Conservation (phyloP, 2,888 invertebrate species). For the Vesta saturnalis region DNA sequence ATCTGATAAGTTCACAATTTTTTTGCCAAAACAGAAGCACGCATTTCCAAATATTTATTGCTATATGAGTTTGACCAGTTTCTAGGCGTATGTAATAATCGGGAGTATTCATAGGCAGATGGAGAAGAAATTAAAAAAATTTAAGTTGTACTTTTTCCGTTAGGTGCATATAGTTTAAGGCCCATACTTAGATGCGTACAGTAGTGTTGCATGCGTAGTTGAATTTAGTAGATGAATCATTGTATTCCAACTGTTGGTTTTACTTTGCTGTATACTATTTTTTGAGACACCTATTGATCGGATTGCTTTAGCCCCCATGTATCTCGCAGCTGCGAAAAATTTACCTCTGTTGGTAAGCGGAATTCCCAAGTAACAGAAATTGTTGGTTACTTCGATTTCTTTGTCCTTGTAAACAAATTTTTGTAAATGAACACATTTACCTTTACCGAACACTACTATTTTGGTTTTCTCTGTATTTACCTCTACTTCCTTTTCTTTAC, state of each 20-base stretch:
- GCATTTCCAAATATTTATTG: neutral
- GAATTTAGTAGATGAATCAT: neutral
- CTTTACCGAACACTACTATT: neutral
- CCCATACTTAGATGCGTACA: neutral
- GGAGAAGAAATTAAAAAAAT: neutral
- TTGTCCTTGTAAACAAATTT: neutral
- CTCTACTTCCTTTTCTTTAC: neutral
- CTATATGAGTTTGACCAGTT: neutral
- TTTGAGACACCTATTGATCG: neutral
- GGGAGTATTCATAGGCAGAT: neutral
- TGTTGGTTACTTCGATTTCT: neutral
- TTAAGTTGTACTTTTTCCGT: neutral
- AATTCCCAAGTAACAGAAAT: constrained; percentile 3
- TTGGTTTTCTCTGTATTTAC: neutral
- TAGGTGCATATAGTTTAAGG: neutral
- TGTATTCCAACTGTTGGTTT: neutral
- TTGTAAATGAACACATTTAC: neutral
- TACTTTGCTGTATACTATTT: neutral
- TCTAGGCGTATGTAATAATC: neutral
- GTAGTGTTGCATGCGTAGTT: neutral
- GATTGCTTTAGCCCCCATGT: neutral
- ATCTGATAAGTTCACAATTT: neutral
- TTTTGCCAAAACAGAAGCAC: too few relatives aligned
- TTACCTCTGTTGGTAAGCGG: constrained; percentile 1
- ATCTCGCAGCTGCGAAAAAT: neutral